These are phyloP conservation scores for Sitodiplosis mosellana DNA, from an alignment of 1,140 invertebrate genomes.

Conservation along the genomic window DNA sequence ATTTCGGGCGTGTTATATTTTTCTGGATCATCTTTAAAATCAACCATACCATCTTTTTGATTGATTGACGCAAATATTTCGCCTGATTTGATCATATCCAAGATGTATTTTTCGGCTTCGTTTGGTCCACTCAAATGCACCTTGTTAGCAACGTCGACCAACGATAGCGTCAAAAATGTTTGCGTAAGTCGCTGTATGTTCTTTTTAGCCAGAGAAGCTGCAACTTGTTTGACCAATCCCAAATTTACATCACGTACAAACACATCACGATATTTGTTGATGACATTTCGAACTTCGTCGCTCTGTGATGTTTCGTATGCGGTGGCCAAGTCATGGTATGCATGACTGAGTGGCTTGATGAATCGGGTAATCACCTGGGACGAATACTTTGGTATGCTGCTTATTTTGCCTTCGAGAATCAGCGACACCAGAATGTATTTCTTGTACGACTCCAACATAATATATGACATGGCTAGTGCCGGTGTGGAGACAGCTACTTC, in stretches of 20 bases:
- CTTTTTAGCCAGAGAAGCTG: constrained; percentile 80
- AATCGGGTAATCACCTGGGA: constrained; percentile 77
- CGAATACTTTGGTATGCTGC: constrained; percentile 69
- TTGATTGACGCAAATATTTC: constrained; percentile 96
- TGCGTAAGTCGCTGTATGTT: constrained; percentile 94
- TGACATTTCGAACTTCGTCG: constrained; percentile 43
- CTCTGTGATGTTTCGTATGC: constrained; percentile 62
- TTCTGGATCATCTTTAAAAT: constrained; percentile 90
- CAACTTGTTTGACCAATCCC: constrained; percentile 66
- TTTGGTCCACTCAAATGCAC: constrained; percentile 64
- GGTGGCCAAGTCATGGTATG: constrained; percentile 79
- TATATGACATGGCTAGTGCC: constrained; percentile 81
- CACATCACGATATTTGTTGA: constrained; percentile 62
- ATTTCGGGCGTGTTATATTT: constrained; percentile 81
- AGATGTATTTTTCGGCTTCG: constrained; percentile 85
- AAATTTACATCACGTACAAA: constrained; percentile 73
- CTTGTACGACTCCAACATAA: constrained; percentile 94
- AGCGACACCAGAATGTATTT: constrained; percentile 86
- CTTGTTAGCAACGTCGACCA: constrained; percentile 82
- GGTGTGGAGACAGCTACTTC: constrained; percentile 89
- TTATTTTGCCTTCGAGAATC: constrained; percentile 75
- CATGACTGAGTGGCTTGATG: constrained; percentile 75
- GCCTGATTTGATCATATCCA: constrained; percentile 95
- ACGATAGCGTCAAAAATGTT: constrained; percentile 87
- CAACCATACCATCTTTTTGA: constrained; percentile 95